Percentiles rank a stretch among this genome's conserved stretches.
Conservation (phyloP, 2,797 vertebrate genomes). For the Pagetopsis macropterus region DNA sequence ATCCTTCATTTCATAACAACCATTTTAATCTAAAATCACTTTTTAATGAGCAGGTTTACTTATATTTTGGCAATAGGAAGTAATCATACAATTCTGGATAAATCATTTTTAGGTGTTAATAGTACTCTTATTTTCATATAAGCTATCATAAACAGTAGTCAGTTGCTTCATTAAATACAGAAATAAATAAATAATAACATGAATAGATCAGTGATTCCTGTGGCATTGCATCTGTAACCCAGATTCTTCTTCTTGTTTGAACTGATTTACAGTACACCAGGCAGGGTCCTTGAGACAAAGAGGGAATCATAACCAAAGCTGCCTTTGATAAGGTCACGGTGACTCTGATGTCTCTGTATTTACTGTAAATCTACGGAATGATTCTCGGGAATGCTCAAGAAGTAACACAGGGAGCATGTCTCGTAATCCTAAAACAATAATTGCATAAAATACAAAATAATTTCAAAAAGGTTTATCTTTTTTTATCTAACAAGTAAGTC, state of each 20-base stretch:
- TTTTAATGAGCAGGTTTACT: conserved; percentile 54
- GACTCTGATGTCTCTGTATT: conserved; percentile 45
- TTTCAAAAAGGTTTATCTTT: conserved; percentile 37
- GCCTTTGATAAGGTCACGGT: conserved; percentile 45
- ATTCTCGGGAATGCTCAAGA: conserved; percentile 60
- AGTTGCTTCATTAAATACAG: conserved; percentile 71
- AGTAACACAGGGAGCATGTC: conserved; percentile 54
- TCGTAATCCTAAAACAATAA: conserved; percentile 48
- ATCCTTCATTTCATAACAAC: conserved; percentile 47
- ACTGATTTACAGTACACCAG: conserved; percentile 41
- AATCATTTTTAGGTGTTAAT: conserved; percentile 66
- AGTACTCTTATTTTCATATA: conserved; percentile 68
- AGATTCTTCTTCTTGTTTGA: conserved; percentile 32
- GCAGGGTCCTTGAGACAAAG: conserved; percentile 42
- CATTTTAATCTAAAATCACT: conserved; percentile 46
- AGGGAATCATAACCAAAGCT: conserved; percentile 34
- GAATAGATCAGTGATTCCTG: conserved; percentile 46
- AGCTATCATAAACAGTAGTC: conserved; percentile 67
- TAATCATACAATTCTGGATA: conserved; percentile 71
- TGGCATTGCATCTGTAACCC: conserved; percentile 39
- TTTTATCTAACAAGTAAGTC: conserved; percentile 47
- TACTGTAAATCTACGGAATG: conserved; percentile 57
- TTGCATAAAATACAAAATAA: conserved; percentile 53
- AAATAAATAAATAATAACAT: conserved; percentile 76
- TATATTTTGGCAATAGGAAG: conserved; percentile 66